Percentiles rank a stretch among this genome's conserved stretches.
phyloP scores from a whole-genome alignment of 2,113 vertebrate species.

The Labeo catla region DNA sequence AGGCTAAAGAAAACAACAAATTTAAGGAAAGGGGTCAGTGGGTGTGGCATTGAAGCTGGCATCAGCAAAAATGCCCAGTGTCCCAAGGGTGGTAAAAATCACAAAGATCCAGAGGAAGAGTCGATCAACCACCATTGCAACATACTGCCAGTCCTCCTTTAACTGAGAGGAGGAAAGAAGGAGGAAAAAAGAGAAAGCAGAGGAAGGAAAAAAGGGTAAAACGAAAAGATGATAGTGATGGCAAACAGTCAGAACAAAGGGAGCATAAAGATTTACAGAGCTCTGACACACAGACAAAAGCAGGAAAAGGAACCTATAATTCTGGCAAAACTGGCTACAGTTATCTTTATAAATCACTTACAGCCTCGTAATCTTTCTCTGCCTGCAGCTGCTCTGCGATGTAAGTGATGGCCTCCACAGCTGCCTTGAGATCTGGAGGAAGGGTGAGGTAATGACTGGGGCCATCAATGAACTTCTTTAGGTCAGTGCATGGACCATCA shows the following conservation, averaged over 20 bases:
- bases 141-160: constrained; percentile 84
- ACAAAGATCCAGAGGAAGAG: constrained; percentile 83
- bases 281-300: constrained; percentile 8
- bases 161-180: constrained; percentile 62
- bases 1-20: background rate
- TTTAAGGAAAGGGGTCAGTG: constrained; percentile 74
- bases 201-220: background rate
- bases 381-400: constrained; percentile 85
- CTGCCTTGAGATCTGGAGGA: constrained; percentile 82
- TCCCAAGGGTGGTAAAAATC: constrained; percentile 79
- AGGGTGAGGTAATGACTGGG: constrained; percentile 78
- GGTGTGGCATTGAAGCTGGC: constrained; percentile 79
- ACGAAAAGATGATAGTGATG: background rate
- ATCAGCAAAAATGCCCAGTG: constrained; percentile 75
- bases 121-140: constrained; percentile 83
- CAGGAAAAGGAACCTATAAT: background rate
- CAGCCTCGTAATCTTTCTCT: constrained; percentile 84
- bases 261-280: background rate
- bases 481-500: constrained; percentile 76
- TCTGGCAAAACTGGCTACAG: background rate
- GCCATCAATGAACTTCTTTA: constrained; percentile 81
- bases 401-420: constrained; percentile 82
- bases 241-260: background rate
- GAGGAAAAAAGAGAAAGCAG: background rate
- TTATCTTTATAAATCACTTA: constrained; percentile 65